phyloP scores from a whole-genome alignment of 2,888 invertebrate species.

The Athalia cordata region DNA sequence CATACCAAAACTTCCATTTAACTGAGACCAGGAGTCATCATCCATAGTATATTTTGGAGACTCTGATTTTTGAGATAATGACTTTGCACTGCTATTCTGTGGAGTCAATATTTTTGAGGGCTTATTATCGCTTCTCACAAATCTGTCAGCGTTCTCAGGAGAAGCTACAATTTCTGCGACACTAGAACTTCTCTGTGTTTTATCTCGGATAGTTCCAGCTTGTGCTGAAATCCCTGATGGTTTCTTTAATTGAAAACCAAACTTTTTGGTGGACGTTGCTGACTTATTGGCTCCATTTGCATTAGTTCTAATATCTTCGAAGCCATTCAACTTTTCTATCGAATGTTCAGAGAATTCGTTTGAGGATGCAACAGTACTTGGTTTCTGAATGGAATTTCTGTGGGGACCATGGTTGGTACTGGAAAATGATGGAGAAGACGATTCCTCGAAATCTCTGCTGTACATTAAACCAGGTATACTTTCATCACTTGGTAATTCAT shows the following conservation, averaged over 20 bases:
- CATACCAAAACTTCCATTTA: constrained; percentile 53
- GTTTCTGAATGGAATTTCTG: background rate
- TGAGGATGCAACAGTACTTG: constrained; percentile 24
- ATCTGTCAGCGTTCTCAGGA: constrained; percentile 14
- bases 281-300: background rate
- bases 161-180: constrained; percentile 3
- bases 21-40: constrained; percentile 47
- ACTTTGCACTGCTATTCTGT: constrained; percentile 40
- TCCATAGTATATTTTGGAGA: constrained; percentile 22
- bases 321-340: background rate
- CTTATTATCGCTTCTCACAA: background rate
- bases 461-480: constrained; percentile 42
- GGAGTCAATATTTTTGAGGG: background rate
- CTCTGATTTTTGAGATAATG: constrained; percentile 11
- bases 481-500: constrained; percentile 43
- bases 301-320: constrained; percentile 45
- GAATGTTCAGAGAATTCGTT: constrained; percentile 17
- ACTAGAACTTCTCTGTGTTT: constrained; percentile 49
- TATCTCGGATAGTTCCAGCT: constrained; percentile 62
- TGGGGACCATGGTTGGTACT: background rate
- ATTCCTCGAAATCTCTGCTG: constrained; percentile 17
- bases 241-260: constrained; percentile 65
- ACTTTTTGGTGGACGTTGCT: constrained; percentile 52
- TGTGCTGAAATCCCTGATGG: constrained; percentile 66
- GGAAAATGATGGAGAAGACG: background rate